Base-by-base conservation (phyloP, 2,113 vertebrate species). In the Tinamus guttatus region DNA sequence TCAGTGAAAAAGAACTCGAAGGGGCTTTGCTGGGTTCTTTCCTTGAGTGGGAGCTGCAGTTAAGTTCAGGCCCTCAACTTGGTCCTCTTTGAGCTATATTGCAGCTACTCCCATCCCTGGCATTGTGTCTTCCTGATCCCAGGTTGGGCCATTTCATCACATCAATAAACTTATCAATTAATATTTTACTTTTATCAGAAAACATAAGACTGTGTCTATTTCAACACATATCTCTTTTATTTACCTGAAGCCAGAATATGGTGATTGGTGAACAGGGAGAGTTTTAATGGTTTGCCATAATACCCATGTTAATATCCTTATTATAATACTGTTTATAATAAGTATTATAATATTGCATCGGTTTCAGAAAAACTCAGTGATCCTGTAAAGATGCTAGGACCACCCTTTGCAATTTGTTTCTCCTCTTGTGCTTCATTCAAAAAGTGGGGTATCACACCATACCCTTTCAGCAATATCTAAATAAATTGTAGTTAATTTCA, bases 1-100 rank as follows among this genome's bases (percentile, higher is more conserved):
- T 25, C 60, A 22, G 30, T 54, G 52, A 68, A 36, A 59, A 68
- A 65, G 6, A 59, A 2, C 6, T 64, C 49, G 52, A 21, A 63
- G 1, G 81, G 5, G 5, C 34, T 36, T 49, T 77, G 30, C 18
- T 68, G 38, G 54, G 11, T 19, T 2, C 1, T 5, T 8, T 7
- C 3, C 3, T 41, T 6, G 1, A 1, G 1, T 47, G 32, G 14
- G 13, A 60, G 38, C 5, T 45, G 3, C 9, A 7, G 24, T 28
- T 65, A 58, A 36, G 1, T 7, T 80, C 24, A 63, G 40, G 16
- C 4, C 11, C 9, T 1, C 7, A 16, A 2, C 1, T 47, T 41
- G 7, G 28, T 13, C n/a, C 45, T 43, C 34, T 24, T 20, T 76
- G 45, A 86, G 17, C 9, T 22, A 1, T 2, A 8, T 20, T 9